Evolutionary conservation across 1,140 invertebrate genomes (phyloP).

Genomic region (Zaprionus lachaisei): DNA sequence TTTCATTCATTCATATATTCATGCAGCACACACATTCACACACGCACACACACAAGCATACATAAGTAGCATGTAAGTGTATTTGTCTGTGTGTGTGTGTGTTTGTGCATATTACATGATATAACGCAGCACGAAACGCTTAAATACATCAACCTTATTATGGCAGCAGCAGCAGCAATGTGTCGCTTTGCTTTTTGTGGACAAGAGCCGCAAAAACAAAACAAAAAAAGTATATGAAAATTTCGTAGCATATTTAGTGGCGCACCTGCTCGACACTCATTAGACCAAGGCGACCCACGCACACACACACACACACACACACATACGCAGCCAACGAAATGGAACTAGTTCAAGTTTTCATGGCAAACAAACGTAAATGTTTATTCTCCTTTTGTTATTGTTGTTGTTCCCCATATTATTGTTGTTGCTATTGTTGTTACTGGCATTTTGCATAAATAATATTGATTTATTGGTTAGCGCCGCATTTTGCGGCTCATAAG

Average conservation of each 20-base stretch:
- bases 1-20: conserved; percentile 70
- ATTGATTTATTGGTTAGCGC: conserved; percentile 77
- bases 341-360: conserved; percentile 74
- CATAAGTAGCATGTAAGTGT: conserved; percentile 45
- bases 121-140: conserved; percentile 64
- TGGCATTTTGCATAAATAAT: conserved; percentile 79
- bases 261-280: conserved; percentile 46
- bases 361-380: conserved; percentile 53
- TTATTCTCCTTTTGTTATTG: conserved; percentile 18
- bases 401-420: conserved; percentile 27
- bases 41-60: conserved; percentile 28
- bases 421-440: conserved; percentile 32
- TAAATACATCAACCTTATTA: conserved; percentile 74
- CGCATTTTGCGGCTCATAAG: conserved; percentile 78
- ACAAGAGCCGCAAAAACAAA: conserved; percentile 47
- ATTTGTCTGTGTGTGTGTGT: conserved; percentile 19
- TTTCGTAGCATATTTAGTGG: conserved; percentile 29
- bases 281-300: conserved; percentile 31
- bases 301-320: conserved; percentile 17
- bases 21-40: conserved; percentile 45
- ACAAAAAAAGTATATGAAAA: not conserved
- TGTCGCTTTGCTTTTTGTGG: conserved; percentile 52
- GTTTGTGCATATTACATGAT: conserved; percentile 61
- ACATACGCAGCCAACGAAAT: conserved; percentile 15
- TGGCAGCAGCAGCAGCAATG: conserved; percentile 16